Conservation (phyloP, 2,888 invertebrate species). For the Pseudococcus jackbeardsleyi region DNA sequence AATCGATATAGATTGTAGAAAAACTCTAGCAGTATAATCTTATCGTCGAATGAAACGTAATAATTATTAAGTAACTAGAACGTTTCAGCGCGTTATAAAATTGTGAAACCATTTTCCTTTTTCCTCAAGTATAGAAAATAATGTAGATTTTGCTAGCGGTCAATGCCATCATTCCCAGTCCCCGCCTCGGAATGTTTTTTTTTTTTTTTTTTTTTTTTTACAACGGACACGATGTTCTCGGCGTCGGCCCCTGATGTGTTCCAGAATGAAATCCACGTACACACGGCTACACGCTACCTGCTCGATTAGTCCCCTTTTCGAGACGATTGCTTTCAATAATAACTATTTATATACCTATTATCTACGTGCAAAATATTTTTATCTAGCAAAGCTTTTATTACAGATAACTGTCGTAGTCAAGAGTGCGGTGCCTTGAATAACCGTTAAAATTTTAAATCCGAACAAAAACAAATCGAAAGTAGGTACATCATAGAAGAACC, state of each 20-base stretch:
- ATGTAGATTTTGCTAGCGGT: neutral
- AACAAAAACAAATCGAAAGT: no score
- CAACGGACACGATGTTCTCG: neutral
- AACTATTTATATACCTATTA: no score
- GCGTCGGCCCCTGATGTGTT: neutral
- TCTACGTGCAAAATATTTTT: no score
- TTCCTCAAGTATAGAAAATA: conserved; percentile 1
- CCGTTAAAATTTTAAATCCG: no score
- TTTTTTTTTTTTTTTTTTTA: neutral
- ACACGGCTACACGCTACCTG: no score
- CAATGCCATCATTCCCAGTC: neutral
- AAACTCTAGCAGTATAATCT: conserved; percentile 14
- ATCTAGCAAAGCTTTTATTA: no score
- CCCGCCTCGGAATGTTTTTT: neutral
- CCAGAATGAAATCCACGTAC: no score
- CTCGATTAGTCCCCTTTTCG: no score
- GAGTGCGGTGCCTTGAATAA: no score
- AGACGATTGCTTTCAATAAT: no score
- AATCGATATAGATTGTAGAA: conserved; percentile 52
- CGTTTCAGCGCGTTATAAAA: conserved; percentile 39
- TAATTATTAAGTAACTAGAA: conserved; percentile 48
- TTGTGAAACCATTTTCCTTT: conserved; percentile 24
- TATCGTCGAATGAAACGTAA: conserved; percentile 42
- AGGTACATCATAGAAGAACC: no score
- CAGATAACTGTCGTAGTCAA: no score